Conservation (phyloP, 2,797 vertebrate genomes). For the Distichodus sexfasciatus region DNA sequence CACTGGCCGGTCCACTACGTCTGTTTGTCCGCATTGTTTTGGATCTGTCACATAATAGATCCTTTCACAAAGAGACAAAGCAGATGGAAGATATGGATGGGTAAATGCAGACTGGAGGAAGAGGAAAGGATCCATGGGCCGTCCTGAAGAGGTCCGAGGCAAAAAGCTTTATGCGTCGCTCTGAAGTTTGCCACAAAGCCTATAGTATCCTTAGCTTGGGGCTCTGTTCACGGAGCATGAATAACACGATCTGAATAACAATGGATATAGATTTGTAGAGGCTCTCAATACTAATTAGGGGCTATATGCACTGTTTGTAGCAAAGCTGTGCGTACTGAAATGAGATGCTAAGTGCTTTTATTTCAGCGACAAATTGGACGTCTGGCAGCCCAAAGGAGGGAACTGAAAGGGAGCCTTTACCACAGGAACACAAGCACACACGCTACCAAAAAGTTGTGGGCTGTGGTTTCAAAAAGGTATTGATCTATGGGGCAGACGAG, state of each 20-base stretch:
- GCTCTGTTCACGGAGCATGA: constrained; percentile 73
- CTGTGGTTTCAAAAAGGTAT: not conserved
- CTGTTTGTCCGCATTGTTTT: constrained; percentile 11
- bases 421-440: not conserved
- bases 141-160: constrained; percentile 55
- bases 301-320: constrained; percentile 74
- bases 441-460: not conserved
- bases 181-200: constrained; percentile 67
- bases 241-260: constrained; percentile 80
- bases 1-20: constrained; percentile 12
- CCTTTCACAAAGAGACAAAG: constrained; percentile 74
- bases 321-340: constrained; percentile 71
- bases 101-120: constrained; percentile 51
- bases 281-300: constrained; percentile 79
- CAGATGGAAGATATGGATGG: constrained; percentile 73
- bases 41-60: constrained; percentile 59
- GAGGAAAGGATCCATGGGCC: constrained; percentile 12
- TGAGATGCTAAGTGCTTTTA: constrained; percentile 56
- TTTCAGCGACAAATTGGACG: constrained; percentile 40
- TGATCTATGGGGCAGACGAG: not conserved
- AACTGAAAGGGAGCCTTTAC: constrained; percentile 25
- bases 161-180: constrained; percentile 62
- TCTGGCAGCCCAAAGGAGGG: constrained; percentile 40
- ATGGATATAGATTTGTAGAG: constrained; percentile 79
- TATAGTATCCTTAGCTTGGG: constrained; percentile 61